Evolutionary conservation across 35 echinoderm and acorn worm genomes (phyloP).

Genomic region (Acanthaster planci): DNA sequence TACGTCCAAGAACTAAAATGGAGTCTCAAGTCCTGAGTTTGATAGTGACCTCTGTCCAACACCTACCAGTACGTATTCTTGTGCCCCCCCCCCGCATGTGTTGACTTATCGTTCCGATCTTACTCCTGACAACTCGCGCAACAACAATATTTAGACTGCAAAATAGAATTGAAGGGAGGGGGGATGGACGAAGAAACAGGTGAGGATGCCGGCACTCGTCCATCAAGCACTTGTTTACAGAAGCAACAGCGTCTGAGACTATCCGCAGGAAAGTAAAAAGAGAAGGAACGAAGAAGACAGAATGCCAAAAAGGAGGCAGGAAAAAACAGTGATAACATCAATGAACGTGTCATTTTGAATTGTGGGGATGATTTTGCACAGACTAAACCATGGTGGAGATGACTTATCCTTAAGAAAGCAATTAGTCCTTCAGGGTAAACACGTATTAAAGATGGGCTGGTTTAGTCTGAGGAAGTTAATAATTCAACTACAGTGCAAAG

Average conservation of each 20-base stretch:
- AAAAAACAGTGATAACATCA: neutral
- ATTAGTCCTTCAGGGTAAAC: no score
- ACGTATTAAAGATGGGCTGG: no score
- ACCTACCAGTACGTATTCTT: no score
- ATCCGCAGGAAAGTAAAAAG: neutral
- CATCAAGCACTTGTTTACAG: neutral
- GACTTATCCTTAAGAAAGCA: no score
- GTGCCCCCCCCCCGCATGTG: neutral
- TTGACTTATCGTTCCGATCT: neutral
- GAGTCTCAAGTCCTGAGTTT: neutral
- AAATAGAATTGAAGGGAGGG: neutral
- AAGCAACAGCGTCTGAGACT: neutral
- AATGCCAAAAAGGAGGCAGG: neutral
- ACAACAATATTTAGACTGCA: slow-evolving; percentile 2
- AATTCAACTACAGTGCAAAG: no score
- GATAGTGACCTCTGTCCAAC: neutral
- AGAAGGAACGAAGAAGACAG: neutral
- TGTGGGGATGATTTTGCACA: neutral
- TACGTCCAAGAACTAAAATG: neutral
- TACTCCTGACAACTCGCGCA: neutral
- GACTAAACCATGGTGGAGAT: no score
- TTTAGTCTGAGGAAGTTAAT: no score
- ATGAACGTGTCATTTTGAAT: neutral
- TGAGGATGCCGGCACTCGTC: slow-evolving; percentile 1
- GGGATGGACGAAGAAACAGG: neutral